Evolutionary conservation across 2,113 vertebrate genomes (phyloP), one percentile per base, ranked within the genome.

Genomic region (Aramus guarauna): DNA sequence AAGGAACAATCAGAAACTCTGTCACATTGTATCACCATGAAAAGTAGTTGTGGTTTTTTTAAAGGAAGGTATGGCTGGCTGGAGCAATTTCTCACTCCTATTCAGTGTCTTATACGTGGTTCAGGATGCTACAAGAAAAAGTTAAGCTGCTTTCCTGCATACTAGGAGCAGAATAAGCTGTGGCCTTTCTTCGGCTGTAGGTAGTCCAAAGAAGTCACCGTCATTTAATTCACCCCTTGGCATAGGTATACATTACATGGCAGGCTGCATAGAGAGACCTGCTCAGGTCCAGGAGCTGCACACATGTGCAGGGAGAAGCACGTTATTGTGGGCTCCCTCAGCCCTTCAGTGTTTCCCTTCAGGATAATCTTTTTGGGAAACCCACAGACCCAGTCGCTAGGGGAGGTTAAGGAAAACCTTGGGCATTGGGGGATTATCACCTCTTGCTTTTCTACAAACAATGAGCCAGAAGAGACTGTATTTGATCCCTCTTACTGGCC

Each of bases 1-100:
- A 92, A 73, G 69, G 86, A 95, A 89, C 83, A 92, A 89, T 95
- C 94, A 91, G 88, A 94, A 96, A 67, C 47, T 77, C 95, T 92
- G 79, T 92, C 72, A 78, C 68, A 58, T 64, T 77, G 30, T 75
- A 84, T 86, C 75, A 60, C 39, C 0, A 2, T 89, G 88, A 96
- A 91, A 89, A 94, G 92, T 43, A 41, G 41, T 30, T 67, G 76
- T 62, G 63, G 63, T 11, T 94, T 82, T 87, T 69, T 83, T 53
- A 52, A 81, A 71, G 82, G 64, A 60, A 83, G 34, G 43, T 86
- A 84, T 23, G 41, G 21, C 68, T 78, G 39, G 64, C 60, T 89
- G 83, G 74, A 81, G 29, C 32, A 60, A 52, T 96, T 91, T 96
- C 43, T 95, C 56, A 24, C 39, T 84, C 43, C 41, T 66, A 80